Evolutionary conservation across 2,888 invertebrate species (phyloP), one percentile per base, ranked within the genome.

Genomic region (Rhagium mordax): DNA sequence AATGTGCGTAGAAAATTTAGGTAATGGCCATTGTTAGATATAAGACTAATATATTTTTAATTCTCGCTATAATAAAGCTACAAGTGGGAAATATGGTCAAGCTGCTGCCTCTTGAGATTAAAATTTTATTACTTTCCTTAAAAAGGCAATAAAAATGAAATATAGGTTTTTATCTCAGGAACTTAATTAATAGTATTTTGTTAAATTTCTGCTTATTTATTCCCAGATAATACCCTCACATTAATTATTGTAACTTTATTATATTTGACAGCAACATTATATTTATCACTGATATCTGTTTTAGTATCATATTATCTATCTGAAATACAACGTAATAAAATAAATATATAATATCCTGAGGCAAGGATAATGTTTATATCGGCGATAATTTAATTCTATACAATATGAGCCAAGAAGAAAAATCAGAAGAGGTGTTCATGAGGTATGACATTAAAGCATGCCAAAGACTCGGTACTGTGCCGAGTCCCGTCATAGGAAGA

Each of bases 401-500:
- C 61, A 61, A 61, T 61, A 33, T 61, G 20, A 6, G 61, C 61
- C 61, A n/a, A 47, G 20, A 61, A 47, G 61, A 47, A 61, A 61
- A 47, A 47, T 61, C 13, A 4, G 47, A 61, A 61, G 61, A 61
- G 20, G 47, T 61, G 21, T 47, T 61, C 47, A 61, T 61, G 61
- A 61, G n/a, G 61, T 61, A 61, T 47, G 61, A 61, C 47, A 61
- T 61, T 47, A 21, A 47, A 61, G 21, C 61, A 61, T 61, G 61
- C 41, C 61, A 59, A 16, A 33, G 27, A 61, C 47, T 53, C 24
- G 18, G 57, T 41, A 41, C 15, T 67, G 21, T 47, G 21, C 57
- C 15, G 13, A n/a, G 18, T 6, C 10, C 66, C 72, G 75, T 70
- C 72, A 75, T 59, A 62, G 60, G 71, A 81, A 79, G 81, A 81